These are phyloP conservation scores for Scortum barcoo DNA, from an alignment of 2,113 vertebrate genomes.

Conservation along the genomic window DNA sequence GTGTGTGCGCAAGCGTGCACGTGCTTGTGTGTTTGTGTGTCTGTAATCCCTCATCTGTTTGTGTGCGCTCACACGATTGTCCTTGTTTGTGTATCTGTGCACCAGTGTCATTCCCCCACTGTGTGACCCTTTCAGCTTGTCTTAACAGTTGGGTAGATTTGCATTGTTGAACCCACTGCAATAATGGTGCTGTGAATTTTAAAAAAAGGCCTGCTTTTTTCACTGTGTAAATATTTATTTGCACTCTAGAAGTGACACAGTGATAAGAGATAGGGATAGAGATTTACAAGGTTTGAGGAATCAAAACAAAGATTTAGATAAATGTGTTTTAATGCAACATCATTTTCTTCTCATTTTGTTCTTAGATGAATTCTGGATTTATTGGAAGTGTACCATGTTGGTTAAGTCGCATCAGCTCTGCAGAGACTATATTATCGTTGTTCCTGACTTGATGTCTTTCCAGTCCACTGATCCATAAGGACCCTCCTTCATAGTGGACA, in stretches of 20 bases:
- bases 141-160: slow-evolving; percentile 21
- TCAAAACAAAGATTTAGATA: neutral
- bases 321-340: neutral
- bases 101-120: neutral
- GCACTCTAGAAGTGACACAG: slow-evolving; percentile 12
- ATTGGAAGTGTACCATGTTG: neutral
- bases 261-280: neutral
- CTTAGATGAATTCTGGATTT: neutral
- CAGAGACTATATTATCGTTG: neutral
- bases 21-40: slow-evolving; percentile 15
- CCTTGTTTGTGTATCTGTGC: slow-evolving; percentile 26
- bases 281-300: neutral
- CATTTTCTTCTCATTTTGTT: neutral
- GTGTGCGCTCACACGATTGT: slow-evolving; percentile 8
- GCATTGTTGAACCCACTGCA: neutral
- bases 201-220: neutral
- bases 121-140: slow-evolving; percentile 39
- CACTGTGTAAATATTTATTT: slow-evolving; percentile 11
- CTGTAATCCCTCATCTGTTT: slow-evolving; percentile 37
- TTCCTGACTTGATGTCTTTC: neutral
- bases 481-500: slow-evolving; percentile 11
- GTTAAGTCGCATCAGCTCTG: neutral
- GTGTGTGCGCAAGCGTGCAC: slow-evolving; percentile 2
- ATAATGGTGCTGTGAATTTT: slow-evolving; percentile 15
- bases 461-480: neutral